Evolutionary conservation across 2,113 vertebrate genomes (phyloP).

Genomic region (Zeus faber): DNA sequence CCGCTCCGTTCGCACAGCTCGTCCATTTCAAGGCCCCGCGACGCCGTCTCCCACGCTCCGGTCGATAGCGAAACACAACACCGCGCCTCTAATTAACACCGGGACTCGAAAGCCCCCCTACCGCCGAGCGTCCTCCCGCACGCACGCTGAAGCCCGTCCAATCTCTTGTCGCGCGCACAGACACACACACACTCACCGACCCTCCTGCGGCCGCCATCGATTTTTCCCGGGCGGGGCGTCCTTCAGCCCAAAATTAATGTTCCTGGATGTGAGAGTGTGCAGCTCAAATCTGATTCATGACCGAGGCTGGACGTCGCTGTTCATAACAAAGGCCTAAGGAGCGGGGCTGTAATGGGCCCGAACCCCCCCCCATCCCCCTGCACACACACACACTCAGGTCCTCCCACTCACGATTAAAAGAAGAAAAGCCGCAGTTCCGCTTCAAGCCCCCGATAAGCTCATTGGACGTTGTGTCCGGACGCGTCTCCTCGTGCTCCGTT

Average conservation of each 20-base stretch:
- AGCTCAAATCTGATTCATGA: constrained; percentile 45
- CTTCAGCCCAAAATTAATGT: no score
- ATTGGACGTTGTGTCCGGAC: no score
- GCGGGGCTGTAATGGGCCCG: no score
- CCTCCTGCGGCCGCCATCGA: constrained; percentile 46
- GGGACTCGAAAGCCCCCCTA: constrained; percentile 16
- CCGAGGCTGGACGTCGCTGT: constrained; percentile 39
- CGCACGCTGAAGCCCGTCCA: no score
- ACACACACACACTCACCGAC: constrained; percentile 16
- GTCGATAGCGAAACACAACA: constrained; percentile 41
- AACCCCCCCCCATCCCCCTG: no score
- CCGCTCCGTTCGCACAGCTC: constrained; percentile 8
- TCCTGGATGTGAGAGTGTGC: no score
- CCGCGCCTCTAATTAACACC: constrained; percentile 35
- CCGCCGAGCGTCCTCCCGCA: no score
- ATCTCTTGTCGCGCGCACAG: constrained; percentile 3
- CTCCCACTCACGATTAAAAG: no score
- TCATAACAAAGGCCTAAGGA: constrained; percentile 41
- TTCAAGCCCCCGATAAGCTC: no score
- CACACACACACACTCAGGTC: no score
- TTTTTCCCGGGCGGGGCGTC: constrained; percentile 37
- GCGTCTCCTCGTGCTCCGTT: no score
- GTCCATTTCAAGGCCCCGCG: constrained; percentile 14
- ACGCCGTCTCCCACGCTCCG: constrained; percentile 21
- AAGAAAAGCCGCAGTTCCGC: no score